Evolutionary conservation across 2,797 vertebrate species (phyloP), one percentile per base, ranked within the genome.

Genomic region (Enteromius mattozi): DNA sequence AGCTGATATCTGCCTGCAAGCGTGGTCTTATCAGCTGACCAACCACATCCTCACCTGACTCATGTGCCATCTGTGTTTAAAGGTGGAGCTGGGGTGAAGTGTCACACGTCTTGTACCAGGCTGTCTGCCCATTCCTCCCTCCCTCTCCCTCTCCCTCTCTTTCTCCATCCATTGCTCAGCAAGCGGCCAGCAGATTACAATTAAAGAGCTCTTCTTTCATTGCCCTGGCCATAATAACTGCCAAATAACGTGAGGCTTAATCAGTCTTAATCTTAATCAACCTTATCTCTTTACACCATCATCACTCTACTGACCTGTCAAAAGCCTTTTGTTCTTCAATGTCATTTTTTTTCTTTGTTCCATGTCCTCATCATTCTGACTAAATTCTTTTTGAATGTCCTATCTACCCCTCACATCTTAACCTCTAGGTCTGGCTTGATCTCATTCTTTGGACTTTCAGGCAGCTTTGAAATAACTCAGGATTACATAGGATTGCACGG

Each of bases 181-280:
- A 51, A 47, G 35, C 35, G 54, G 54, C 70, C 63, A 87, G 21
- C 19, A 71, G 77, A 85, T 72, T 80, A 94, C 72, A 88, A 83
- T 82, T 75, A 83, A 14, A 17, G 42, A 87, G 81, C 83, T 85
- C 69, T 3, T 79, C 87, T 86, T 89, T 92, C 85, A 90, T 91
- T 87, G 87, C 74, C 81, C 35, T 69, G 74, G 21, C 24, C 61
- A 30, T n/a, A 49, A 66, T 78, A 49, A 56, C 56, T 47, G 30
- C 51, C 86, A 79, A 80, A 80, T 76, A 85, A 78, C 27, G 17
- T 82, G 37, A 87, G 42, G 78, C 12, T 74, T 84, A 83, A 78
- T 75, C 56, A 45, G 71, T 74, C 37, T 78, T 74, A 72, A 82
- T 80, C 71, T 51, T 83, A 77, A 51, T 35, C 42, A 51, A 75